Conservation (phyloP, 2,113 vertebrate species). For the Nerophis ophidion region DNA sequence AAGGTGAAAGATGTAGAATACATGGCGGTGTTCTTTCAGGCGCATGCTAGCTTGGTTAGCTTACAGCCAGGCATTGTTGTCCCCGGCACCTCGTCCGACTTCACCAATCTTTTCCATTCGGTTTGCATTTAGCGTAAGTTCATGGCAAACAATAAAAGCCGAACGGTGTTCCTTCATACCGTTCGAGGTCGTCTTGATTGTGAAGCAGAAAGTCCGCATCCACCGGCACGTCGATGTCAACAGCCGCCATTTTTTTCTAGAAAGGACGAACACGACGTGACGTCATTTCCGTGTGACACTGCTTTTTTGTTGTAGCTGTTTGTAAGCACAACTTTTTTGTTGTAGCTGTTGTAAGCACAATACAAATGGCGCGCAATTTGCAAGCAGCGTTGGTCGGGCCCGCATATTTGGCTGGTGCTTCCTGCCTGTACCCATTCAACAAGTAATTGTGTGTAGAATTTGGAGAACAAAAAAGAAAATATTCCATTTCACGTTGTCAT, state of each 20-base stretch:
- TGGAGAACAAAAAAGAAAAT: no score
- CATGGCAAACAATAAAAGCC: background rate
- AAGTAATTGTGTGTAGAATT: no score
- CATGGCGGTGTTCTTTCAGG: background rate
- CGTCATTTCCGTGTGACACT: slow-evolving; percentile 46
- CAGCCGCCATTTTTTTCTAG: slow-evolving; percentile 81
- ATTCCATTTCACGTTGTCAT: no score
- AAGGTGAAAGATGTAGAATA: background rate
- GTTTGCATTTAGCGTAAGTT: background rate
- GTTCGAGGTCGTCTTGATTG: slow-evolving; percentile 65
- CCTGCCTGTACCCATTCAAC: no score
- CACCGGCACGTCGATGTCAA: slow-evolving; percentile 85
- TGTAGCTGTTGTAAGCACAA: no score
- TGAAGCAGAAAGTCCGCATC: slow-evolving; percentile 63
- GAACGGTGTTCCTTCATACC: slow-evolving; percentile 37
- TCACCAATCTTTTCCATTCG: background rate
- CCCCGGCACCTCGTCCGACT: background rate
- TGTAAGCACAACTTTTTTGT: no score
- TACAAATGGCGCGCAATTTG: no score
- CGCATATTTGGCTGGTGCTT: no score
- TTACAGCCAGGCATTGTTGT: background rate
- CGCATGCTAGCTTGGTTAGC: slow-evolving; percentile 40
- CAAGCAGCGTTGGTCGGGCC: no score
- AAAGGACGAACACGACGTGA: slow-evolving; percentile 42
- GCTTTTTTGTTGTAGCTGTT: slow-evolving; percentile 6